Conservation (phyloP, 2,797 vertebrate genomes). For the Sebastes itinus region DNA sequence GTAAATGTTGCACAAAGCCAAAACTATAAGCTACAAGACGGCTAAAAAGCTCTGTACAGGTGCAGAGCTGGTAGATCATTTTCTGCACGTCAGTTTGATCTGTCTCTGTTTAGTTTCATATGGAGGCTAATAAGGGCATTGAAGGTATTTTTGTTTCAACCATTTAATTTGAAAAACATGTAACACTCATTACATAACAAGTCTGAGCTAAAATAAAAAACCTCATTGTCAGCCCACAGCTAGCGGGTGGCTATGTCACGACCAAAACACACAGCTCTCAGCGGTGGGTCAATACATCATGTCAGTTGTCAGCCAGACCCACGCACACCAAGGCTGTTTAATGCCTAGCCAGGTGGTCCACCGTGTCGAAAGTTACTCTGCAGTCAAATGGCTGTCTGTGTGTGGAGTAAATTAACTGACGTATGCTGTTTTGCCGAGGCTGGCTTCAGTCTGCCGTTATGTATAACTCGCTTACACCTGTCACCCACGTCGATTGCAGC, state of each 20-base stretch:
- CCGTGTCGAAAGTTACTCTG: constrained; percentile 17
- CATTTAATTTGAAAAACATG: constrained; percentile 39
- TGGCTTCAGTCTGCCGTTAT: constrained; percentile 22
- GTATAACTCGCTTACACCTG: constrained; percentile 35
- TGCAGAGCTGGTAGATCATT: background rate
- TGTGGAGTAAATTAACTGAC: constrained; percentile 25
- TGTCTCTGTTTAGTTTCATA: background rate
- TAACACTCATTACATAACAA: constrained; percentile 32
- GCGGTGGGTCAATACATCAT: constrained; percentile 53
- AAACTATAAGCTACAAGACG: background rate
- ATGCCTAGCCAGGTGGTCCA: constrained; percentile 50
- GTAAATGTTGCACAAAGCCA: background rate
- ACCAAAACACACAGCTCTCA: constrained; percentile 35
- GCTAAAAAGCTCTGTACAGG: background rate
- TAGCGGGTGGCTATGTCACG: constrained; percentile 24
- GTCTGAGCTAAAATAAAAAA: constrained; percentile 45
- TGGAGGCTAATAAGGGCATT: background rate
- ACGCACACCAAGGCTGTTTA: constrained; percentile 22
- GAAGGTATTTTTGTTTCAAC: constrained; percentile 19
- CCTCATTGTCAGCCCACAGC: constrained; percentile 12
- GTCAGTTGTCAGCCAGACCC: constrained; percentile 46
- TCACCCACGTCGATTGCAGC: constrained; percentile 1
- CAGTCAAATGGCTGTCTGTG: constrained; percentile 24
- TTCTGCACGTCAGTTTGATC: background rate
- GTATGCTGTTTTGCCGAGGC: constrained; percentile 38